Base-by-base conservation (phyloP, 2,797 vertebrate species). In the Helostoma temminkii region DNA sequence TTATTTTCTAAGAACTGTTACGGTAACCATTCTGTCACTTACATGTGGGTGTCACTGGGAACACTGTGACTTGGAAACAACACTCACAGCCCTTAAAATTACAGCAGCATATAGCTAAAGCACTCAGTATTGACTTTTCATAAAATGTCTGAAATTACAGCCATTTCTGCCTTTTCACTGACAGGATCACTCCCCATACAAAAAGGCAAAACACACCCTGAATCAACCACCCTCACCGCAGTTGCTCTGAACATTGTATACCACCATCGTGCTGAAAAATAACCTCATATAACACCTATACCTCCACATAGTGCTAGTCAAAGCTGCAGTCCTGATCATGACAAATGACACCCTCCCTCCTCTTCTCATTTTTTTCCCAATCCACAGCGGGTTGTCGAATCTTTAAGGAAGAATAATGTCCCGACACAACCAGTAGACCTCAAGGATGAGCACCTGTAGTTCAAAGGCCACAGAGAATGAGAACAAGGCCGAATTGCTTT, bases 381-480 rank as follows among this genome's bases (percentile, higher is more conserved):
- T 57, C 72, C 64, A 26, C 43, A 18, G 68, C 16, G 43, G 57
- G 39, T 61, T 84, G 82, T 74, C 49, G 37, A 75, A 63, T 78
- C 67, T 82, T 82, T 86, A 85, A 87, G 75, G 80, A 89, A 90
- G 80, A 89, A 78, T 76, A 88, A 91, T 91, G 85, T 67, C 62
- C 53, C 43, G 62, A 62, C 14, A n/a, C 57, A 58, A 54, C 19
- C 43, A 48, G 48, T 37, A 66, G 66, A 82, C 77, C 71, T 83
- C 45, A 26, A 67, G 87, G 84, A 77, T 69, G 75, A 83, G 74
- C 79, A 83, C 76, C 79, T 75, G 75, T 63, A 62, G 82, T 80
- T 90, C 71, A 85, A 76, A 78, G 72, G 74, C 63, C 60, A 30
- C 5, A 30, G 47, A 67, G 54, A 60, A 43, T 7, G 62, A 7